Conservation (phyloP, 2,888 invertebrate species). For the Calameuta pallipes region DNA sequence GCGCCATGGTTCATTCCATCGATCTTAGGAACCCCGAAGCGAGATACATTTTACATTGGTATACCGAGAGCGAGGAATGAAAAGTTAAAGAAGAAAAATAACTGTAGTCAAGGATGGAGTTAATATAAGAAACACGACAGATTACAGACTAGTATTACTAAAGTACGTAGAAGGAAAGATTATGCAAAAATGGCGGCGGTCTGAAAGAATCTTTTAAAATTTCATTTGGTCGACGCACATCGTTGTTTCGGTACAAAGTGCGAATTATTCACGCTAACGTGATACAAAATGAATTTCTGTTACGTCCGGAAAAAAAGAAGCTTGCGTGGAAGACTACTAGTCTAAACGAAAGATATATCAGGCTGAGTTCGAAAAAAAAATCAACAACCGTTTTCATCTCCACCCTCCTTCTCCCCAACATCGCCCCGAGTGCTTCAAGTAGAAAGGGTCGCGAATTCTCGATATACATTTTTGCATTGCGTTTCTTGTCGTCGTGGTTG, state of each 20-base stretch:
- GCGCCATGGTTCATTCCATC: neutral
- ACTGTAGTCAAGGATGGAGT: neutral
- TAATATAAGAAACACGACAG: neutral
- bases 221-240: neutral
- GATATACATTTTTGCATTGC: neutral
- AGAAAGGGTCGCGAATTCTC: neutral
- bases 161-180: neutral
- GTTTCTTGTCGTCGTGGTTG: neutral
- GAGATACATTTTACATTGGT: neutral
- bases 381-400: neutral
- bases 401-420: neutral
- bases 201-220: neutral
- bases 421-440: neutral
- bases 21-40: neutral
- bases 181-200: neutral
- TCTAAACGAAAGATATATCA: slow-evolving; percentile 23
- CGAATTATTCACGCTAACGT: neutral
- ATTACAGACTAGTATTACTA: neutral
- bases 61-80: neutral
- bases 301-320: neutral
- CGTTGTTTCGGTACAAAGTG: neutral
- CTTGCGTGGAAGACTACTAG: slow-evolving; percentile 31
- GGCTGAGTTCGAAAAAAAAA: neutral
- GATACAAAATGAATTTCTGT: neutral
- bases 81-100: neutral